Percentiles rank a stretch among this genome's conserved stretches.
Conservation (phyloP, 2,797 vertebrate species). For the Pseudochromis fuscus region DNA sequence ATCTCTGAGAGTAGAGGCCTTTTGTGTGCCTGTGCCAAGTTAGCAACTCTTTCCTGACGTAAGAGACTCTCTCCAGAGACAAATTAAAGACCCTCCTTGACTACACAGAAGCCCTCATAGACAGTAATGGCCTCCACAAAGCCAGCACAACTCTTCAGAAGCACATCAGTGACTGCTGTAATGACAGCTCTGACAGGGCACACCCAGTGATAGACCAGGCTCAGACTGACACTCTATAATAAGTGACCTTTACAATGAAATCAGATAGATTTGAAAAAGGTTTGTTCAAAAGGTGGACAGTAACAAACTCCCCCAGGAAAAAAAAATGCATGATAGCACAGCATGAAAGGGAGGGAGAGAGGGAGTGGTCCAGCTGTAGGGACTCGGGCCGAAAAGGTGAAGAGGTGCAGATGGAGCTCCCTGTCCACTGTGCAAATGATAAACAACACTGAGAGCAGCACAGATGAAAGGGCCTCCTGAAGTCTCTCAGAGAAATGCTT, state of each 20-base stretch:
- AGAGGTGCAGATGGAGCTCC: conserved; percentile 6
- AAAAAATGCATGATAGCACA: not conserved
- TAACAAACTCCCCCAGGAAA: not conserved
- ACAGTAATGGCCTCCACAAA: no score
- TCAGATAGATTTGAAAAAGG: not conserved
- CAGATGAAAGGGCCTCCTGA: conserved; percentile 8
- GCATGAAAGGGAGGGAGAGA: conserved; percentile 1
- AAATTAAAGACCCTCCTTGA: no score
- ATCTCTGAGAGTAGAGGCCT: not conserved
- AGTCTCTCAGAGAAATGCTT: conserved; percentile 5
- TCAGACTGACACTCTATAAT: not conserved
- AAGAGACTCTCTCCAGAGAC: not conserved
- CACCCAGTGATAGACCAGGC: not conserved
- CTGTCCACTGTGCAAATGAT: not conserved
- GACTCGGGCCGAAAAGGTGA: not conserved
- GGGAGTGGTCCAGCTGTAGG: not conserved
- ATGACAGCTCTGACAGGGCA: not conserved
- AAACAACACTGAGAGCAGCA: conserved; percentile 6
- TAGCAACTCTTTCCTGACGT: not conserved
- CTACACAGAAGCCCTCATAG: not conserved
- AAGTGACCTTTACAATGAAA: conserved; percentile 19
- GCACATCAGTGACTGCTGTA: conserved; percentile 2
- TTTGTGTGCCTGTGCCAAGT: not conserved
- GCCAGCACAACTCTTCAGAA: not conserved
- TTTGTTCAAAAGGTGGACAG: conserved; percentile 2